Base-by-base conservation (phyloP, 2,888 invertebrate genomes). In the Lasioglossum malachurum region DNA sequence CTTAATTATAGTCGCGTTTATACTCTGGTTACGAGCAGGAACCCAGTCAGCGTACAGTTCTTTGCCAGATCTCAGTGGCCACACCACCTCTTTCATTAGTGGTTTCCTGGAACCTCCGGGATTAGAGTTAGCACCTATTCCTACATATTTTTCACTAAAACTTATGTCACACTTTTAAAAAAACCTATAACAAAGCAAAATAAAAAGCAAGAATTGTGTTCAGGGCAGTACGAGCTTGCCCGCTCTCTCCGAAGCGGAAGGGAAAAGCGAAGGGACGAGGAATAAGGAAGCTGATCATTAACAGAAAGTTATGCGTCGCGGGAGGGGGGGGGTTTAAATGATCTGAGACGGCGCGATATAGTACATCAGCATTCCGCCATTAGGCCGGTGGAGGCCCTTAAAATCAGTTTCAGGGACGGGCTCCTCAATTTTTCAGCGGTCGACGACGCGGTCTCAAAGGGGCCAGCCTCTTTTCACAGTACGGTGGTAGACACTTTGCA, bases 361-460 rank as follows among this genome's bases (percentile, higher is more conserved):
- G 71, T 38, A 27, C 14, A 44, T 44, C 44, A 41, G 38, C n/a
- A 5, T 23, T 41, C 41, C n/a, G 69, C 46, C 67, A 84, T 78
- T 78, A 84, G 67, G 49, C 77, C n/a, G 16, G 16, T 53, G 5
- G 35, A 79, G 71, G 78, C 83, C 75, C 72, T 82, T 75, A 75
- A 90, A 84, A 89, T 82, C 76, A 83, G 78, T 82, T 79, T 60
- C 82, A 38, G 46, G 27, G 74, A 69, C 71, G 69, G 49, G 78
- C 78, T 82, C 38, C 73, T 90, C 67, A 88, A 90, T 90, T 87
- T 91, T 91, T 89, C 85, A 91, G 12, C 60, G 60, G 44, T 23
- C 19, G 76, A 41, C 78, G 67, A 27, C 41, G 79, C 41, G 4
- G 49, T 4, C 67, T 80, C 80, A 80, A 78, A 79, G 83, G 82